Percentiles rank a stretch among this genome's conserved stretches.
phyloP scores from a whole-genome alignment of 2,797 vertebrate genomes.

The Gephyroberyx darwinii region DNA sequence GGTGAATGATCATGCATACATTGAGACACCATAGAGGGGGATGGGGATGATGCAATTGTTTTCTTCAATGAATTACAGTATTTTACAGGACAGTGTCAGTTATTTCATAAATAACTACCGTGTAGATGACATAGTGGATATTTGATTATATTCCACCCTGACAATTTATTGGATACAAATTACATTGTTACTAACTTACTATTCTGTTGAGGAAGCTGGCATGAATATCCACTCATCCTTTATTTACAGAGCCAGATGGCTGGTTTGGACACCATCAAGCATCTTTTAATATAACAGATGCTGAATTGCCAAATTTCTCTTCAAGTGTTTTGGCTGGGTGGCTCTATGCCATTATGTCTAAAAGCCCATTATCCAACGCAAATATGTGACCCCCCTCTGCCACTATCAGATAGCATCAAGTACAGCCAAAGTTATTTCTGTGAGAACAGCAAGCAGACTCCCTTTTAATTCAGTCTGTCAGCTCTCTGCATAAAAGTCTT shows the following conservation, averaged over 20 bases:
- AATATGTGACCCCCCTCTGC: slow-evolving; percentile 66
- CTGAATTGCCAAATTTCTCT: slow-evolving; percentile 59
- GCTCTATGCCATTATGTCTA: slow-evolving; percentile 56
- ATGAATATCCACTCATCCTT: slow-evolving; percentile 57
- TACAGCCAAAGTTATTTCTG: slow-evolving; percentile 67
- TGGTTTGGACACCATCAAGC: slow-evolving; percentile 59
- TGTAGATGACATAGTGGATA: neutral
- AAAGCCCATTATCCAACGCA: slow-evolving; percentile 71
- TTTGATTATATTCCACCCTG: slow-evolving; percentile 12
- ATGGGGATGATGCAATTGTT: neutral
- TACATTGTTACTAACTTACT: slow-evolving; percentile 39
- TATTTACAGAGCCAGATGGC: slow-evolving; percentile 72
- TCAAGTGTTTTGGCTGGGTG: slow-evolving; percentile 59
- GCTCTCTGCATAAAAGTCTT: slow-evolving; percentile 65
- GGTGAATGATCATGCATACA: neutral
- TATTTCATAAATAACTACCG: neutral
- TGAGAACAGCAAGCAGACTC: slow-evolving; percentile 50
- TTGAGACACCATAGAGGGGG: neutral
- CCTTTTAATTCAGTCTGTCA: slow-evolving; percentile 67
- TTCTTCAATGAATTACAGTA: neutral
- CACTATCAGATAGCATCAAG: slow-evolving; percentile 63
- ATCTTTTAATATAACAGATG: slow-evolving; percentile 70
- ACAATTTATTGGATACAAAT: slow-evolving; percentile 38
- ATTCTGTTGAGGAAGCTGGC: slow-evolving; percentile 53
- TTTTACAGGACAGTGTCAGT: neutral